Evolutionary conservation across 2,888 invertebrate genomes (phyloP), one percentile per base, ranked within the genome.

Genomic region (Phalera bucephala): DNA sequence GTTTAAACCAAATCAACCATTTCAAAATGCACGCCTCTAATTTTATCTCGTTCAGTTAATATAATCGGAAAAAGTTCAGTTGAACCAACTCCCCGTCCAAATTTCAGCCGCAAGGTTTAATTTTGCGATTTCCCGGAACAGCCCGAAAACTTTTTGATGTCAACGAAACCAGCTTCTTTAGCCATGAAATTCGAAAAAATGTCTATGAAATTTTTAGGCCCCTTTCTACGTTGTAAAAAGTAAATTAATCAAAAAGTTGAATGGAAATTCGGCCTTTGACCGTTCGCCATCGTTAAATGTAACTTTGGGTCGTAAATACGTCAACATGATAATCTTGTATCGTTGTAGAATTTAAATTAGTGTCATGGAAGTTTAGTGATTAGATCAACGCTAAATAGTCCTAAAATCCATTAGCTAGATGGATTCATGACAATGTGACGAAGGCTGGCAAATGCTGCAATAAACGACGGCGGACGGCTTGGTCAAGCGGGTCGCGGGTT

Each of bases 81-180:
- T 41, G 34, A 26, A 36, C 40, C 54, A 64, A 64, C 62, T 62
- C 63, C 56, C 49, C 40, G 52, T 42, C 50, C 55, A 45, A 63
- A 66, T 63, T 71, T 58, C 61, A 55, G 57, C 58, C 47, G 49
- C 33, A 37, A 44, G 59, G 67, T 66, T 64, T 71, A 75, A 77
- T 74, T 69, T 70, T 54, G 36, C 64, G 65, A 74, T 74, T 72
- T 76, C 61, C 64, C 57, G 61, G 64, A 59, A 31, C 25, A 64
- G 64, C 66, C 54, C 62, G 56, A 57, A 49, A 68, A 81, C 79
- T 69, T 80, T 82, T 75, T 72, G 75, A 79, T 71, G 72, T 65
- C 68, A 69, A 55, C 61, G 54, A 47, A 47, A 44, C 59, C 64
- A 67, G 62, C 67, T 64, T 52, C 52, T 41, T 54, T 54, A 46